phyloP scores from a whole-genome alignment of 2,888 invertebrate species.

The Dolichomitus sp. region DNA sequence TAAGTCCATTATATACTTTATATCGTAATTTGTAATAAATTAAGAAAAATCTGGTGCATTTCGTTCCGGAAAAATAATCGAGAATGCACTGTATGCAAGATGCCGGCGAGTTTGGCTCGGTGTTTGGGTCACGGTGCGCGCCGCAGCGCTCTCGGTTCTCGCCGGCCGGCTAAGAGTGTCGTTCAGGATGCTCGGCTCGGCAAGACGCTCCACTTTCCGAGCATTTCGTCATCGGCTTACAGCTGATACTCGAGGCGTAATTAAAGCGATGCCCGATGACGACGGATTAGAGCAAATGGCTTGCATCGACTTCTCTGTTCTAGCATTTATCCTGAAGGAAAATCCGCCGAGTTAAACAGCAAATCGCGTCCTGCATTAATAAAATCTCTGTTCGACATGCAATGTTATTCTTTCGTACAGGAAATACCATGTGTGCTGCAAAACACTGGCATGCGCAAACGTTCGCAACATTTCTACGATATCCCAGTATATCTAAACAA shows the following conservation, averaged over 20 bases:
- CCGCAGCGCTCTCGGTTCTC: slow-evolving; percentile 11
- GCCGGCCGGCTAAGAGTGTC: slow-evolving; percentile 61
- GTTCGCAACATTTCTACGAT: background rate
- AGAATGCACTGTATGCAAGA: background rate
- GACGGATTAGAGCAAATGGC: slow-evolving; percentile 8
- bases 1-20: too few species aligned
- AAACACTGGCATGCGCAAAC: background rate
- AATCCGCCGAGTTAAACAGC: background rate
- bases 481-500: background rate
- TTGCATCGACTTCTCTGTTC: background rate
- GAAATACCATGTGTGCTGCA: background rate
- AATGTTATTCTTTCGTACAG: background rate
- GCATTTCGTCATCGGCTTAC: slow-evolving; percentile 68
- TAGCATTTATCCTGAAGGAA: background rate
- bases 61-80: background rate
- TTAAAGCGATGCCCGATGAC: slow-evolving; percentile 61
- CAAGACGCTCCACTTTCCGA: slow-evolving; percentile 65
- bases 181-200: slow-evolving; percentile 33
- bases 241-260: slow-evolving; percentile 61
- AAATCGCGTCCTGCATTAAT: background rate
- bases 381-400: background rate
- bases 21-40: background rate
- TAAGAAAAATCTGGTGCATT: background rate
- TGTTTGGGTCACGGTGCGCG: slow-evolving; percentile 43
- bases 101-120: slow-evolving; percentile 35